Evolutionary conservation across 2,113 vertebrate species (phyloP).

Genomic region (Poecilia latipinna): DNA sequence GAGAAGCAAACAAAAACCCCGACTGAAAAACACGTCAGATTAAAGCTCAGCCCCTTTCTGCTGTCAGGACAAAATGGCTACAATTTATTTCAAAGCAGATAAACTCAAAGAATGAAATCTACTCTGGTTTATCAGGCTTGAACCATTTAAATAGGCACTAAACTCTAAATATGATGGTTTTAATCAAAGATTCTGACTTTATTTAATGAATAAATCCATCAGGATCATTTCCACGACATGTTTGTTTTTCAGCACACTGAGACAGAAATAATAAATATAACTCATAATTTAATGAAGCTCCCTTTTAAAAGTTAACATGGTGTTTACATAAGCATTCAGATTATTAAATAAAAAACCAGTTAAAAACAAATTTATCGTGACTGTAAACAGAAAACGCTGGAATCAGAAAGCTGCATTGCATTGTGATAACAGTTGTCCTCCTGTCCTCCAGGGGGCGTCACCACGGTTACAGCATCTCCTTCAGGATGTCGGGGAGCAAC

Average conservation of each 20-base stretch:
- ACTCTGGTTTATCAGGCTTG: neutral
- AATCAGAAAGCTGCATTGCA: neutral
- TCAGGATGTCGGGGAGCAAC: constrained; percentile 48
- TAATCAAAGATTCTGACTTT: neutral
- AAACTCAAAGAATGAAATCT: neutral
- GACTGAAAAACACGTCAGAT: neutral
- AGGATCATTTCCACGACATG: neutral
- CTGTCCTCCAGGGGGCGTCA: constrained; percentile 1
- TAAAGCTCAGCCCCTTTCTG: neutral
- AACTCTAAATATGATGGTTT: neutral
- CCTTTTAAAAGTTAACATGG: too few relatives aligned
- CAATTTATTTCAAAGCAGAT: neutral
- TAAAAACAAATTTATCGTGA: neutral
- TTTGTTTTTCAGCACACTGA: neutral
- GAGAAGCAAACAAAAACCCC: constrained; percentile 6
- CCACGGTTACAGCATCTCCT: constrained; percentile 16
- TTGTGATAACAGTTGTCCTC: neutral
- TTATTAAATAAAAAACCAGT: neutral
- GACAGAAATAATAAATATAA: too few relatives aligned
- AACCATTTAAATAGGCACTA: neutral
- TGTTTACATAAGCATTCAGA: neutral
- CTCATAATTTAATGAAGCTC: too few relatives aligned
- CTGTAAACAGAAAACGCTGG: constrained; percentile 7
- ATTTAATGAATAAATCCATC: neutral
- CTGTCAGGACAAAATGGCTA: neutral